phyloP scores from a whole-genome alignment of 2,888 invertebrate genomes.

The Lasioglossum zephyrum region DNA sequence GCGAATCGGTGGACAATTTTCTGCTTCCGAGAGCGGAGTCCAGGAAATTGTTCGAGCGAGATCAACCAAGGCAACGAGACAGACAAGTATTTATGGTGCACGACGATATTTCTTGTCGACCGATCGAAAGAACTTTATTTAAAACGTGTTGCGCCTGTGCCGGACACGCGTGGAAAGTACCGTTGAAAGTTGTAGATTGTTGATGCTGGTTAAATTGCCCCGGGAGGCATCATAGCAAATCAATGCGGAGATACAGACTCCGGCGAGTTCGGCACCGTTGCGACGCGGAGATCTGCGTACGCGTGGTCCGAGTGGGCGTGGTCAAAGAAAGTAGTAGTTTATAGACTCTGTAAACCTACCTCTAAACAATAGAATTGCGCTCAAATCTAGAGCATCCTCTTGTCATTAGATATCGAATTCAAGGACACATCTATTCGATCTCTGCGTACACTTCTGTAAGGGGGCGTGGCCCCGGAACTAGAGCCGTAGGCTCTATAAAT shows the following conservation, averaged over 20 bases:
- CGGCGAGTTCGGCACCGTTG: background rate
- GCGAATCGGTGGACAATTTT: conserved; percentile 3
- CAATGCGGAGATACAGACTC: background rate
- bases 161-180: background rate
- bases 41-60: background rate
- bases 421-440: background rate
- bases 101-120: background rate
- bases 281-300: background rate
- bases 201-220: background rate
- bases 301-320: background rate
- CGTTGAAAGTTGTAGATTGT: background rate
- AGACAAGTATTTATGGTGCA: background rate
- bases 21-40: background rate
- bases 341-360: background rate
- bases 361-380: background rate
- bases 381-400: background rate
- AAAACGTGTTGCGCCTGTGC: background rate
- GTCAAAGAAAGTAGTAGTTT: background rate
- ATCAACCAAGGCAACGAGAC: background rate
- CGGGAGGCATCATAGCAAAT: background rate
- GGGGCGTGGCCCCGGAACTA: background rate
- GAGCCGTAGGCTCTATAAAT: too few species aligned
- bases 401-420: background rate
- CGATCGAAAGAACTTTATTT: conserved; percentile 2
- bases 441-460: background rate